These are phyloP conservation scores for Cyprinodon diabolis DNA, from an alignment of 2,797 vertebrate species.

Conservation along the genomic window DNA sequence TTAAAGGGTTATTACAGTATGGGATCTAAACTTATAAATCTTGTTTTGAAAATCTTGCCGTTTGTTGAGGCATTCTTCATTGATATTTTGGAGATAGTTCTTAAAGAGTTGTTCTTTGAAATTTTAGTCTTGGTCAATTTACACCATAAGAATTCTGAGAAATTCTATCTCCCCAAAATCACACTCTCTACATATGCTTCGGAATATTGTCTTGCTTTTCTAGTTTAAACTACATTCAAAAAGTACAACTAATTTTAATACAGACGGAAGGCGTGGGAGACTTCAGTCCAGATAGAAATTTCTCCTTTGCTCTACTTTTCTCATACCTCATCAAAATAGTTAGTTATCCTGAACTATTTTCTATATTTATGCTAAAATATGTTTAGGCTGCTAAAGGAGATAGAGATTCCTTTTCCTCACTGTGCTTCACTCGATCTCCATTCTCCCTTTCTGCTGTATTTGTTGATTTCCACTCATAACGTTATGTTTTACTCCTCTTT, in stretches of 20 bases:
- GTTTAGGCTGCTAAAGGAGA: too few relatives aligned
- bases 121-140: conserved; percentile 2
- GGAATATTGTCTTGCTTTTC: neutral
- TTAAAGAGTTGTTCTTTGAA: conserved; percentile 1
- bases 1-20: neutral
- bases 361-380: too few relatives aligned
- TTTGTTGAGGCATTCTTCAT: neutral
- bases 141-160: conserved; percentile 1
- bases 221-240: neutral
- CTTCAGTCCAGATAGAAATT: too few relatives aligned
- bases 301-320: too few relatives aligned
- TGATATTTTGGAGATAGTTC: conserved; percentile 1
- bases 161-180: conserved; percentile 4
- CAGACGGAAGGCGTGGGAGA: too few relatives aligned
- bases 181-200: neutral
- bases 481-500: too few relatives aligned
- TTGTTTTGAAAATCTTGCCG: neutral
- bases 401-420: too few relatives aligned
- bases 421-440: too few relatives aligned
- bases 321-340: too few relatives aligned
- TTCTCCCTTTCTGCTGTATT: too few relatives aligned
- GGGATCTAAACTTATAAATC: neutral
- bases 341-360: too few relatives aligned
- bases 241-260: neutral
- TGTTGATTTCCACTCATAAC: too few relatives aligned